Conservation (phyloP, 2,113 vertebrate genomes). For the Hippocampus comes region DNA sequence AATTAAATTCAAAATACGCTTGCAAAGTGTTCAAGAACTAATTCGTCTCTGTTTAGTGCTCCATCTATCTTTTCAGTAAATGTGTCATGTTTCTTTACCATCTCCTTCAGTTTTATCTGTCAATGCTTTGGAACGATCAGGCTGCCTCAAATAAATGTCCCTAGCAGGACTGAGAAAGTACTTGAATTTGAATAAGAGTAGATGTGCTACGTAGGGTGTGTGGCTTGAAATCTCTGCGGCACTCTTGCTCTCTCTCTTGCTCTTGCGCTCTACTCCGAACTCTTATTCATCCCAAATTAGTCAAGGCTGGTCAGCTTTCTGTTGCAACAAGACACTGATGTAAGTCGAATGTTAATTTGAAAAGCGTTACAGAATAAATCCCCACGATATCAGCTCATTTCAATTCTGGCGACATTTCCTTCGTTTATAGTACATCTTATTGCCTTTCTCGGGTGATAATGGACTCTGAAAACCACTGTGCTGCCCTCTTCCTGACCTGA, state of each 20-base stretch:
- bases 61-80: background rate
- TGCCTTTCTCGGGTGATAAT: too few relatives aligned
- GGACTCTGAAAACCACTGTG: too few relatives aligned
- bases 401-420: background rate
- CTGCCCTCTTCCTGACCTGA: too few relatives aligned
- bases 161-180: background rate
- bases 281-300: constrained; percentile 50
- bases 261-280: constrained; percentile 15
- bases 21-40: background rate
- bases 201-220: constrained; percentile 2
- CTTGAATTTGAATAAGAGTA: background rate
- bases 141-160: background rate
- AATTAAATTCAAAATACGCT: too few relatives aligned
- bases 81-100: too few relatives aligned
- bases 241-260: constrained; percentile 7
- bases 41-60: background rate
- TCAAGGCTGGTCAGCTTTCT: constrained; percentile 44
- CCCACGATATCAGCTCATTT: constrained; percentile 5
- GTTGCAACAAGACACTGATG: constrained; percentile 30
- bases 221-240: constrained; percentile 7
- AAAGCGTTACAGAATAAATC: constrained; percentile 8
- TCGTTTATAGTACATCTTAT: background rate
- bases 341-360: constrained; percentile 33
- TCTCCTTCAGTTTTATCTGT: background rate
- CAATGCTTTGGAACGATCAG: background rate